Base-by-base conservation (phyloP, 2,113 vertebrate species). In the Oncorhynchus nerka region DNA sequence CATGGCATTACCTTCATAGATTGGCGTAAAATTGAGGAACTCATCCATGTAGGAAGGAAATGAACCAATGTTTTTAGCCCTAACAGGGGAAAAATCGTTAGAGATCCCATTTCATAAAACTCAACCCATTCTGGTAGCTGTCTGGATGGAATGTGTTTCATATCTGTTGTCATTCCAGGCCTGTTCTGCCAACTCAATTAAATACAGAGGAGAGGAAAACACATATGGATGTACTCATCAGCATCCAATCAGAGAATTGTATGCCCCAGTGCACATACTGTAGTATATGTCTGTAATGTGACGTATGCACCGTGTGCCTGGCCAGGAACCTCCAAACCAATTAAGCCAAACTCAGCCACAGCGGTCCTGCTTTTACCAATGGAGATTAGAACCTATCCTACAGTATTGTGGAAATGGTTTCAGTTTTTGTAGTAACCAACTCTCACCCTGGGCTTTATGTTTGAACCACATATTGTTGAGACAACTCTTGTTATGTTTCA, bases 21-120 rank as follows among this genome's bases (percentile, higher is more conserved):
- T 89, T 94, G 93, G 92, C 88, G 79, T 95, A 93, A 95, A 96
- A 96, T 96, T 96, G 93, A 93, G 93, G 93, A 95, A 95, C 94
- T 87, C 93, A 88, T 92, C 95, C 93, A 94, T 94, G 95, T 94
- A 95, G 92, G 81, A 74, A 78, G 77, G 94, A 96, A 96, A 95
- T 95, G 92, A 95, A 93, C 91, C 93, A 93, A 92, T 95, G 93
- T 95, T 92, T 94, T 93, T 94, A 87, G 81, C 65, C 85, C 86
- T 77, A 68, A 77, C 77, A 73, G 59, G 85, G 48, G 26, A 93
- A 94, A 51, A 94, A 94, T 92, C 91, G 92, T 93, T 91, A 91
- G 92, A 91, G 93, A 92, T 84, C 73, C 82, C 78, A 78, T 80
- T 69, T 88, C 86, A 71, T 28, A 70, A 24, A 70, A 70, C 74